A percentile compares a stretch with the other conserved stretches of the same genome.
These are phyloP conservation scores for Maconellicoccus hirsutus DNA, from an alignment of 1,140 invertebrate species.

Conservation along the genomic window DNA sequence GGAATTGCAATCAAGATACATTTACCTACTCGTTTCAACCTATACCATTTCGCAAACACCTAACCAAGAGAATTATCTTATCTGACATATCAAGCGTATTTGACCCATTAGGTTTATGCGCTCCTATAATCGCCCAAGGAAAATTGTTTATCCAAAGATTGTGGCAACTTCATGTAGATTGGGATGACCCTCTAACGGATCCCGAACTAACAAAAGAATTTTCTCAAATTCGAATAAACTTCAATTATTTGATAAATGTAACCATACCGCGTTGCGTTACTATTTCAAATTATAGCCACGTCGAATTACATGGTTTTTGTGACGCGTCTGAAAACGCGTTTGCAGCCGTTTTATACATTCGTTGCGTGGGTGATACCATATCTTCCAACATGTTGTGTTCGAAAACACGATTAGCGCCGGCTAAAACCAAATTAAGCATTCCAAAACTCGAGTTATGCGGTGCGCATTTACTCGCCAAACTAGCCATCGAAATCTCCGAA, in stretches of 20 bases:
- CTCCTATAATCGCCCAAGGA: not conserved
- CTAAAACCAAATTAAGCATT: conserved; percentile 32
- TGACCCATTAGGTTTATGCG: conserved; percentile 13
- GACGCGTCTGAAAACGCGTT: conserved; percentile 25
- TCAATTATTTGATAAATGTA: too few relatives aligned
- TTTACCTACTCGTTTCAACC: too few relatives aligned
- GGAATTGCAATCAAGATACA: too few relatives aligned
- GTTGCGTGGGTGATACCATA: not conserved
- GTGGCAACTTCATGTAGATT: not conserved
- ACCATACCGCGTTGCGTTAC: too few relatives aligned
- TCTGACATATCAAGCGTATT: conserved; percentile 27
- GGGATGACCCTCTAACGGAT: not conserved
- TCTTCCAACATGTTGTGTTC: conserved; percentile 30
- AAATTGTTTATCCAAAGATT: conserved; percentile 15
- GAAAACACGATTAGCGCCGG: conserved; percentile 34
- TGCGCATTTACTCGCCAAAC: conserved; percentile 31
- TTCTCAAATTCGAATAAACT: too few relatives aligned
- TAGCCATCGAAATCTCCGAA: conserved; percentile 28
- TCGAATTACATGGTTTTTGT: conserved; percentile 24
- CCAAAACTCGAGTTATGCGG: conserved; percentile 35
- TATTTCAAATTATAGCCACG: not conserved
- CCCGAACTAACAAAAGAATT: too few relatives aligned
- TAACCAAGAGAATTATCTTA: conserved; percentile 26
- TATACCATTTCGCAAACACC: too few relatives aligned
- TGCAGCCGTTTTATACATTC: conserved; percentile 25